These are phyloP conservation scores for Menura novaehollandiae DNA, from an alignment of 2,113 vertebrate species.

Conservation along the genomic window DNA sequence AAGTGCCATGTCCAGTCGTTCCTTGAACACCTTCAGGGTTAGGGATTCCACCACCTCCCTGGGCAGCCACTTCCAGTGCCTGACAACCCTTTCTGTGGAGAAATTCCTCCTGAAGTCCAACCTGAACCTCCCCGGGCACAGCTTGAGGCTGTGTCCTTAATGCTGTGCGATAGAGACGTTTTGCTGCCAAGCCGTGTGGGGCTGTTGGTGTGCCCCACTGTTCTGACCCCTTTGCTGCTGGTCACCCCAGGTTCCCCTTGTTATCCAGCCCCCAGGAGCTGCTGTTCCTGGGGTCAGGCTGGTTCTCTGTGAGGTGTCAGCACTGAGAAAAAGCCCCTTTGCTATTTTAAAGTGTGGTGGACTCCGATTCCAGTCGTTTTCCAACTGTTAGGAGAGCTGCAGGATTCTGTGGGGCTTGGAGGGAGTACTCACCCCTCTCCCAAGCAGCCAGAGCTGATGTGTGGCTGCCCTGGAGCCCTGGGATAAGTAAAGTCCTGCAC, in stretches of 20 bases:
- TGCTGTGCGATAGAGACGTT: rapidly evolving
- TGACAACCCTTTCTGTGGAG: not conserved
- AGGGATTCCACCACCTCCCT: not conserved
- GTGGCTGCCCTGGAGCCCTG: not conserved
- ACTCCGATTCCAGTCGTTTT: not conserved
- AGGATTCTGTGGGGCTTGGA: rapidly evolving
- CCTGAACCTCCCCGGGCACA: not conserved
- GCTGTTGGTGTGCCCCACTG: rapidly evolving
- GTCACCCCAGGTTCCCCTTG: not conserved
- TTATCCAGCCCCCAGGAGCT: not conserved
- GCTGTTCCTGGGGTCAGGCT: not conserved
- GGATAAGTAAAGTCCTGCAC: not conserved
- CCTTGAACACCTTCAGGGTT: not conserved
- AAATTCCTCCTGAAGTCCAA: not conserved
- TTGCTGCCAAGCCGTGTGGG: not conserved
- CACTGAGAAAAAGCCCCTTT: not conserved
- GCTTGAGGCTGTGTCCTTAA: not conserved
- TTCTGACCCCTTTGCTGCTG: not conserved
- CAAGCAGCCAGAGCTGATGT: not conserved
- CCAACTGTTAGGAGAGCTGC: not conserved
- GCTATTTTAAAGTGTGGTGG: not conserved
- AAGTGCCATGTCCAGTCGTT: not conserved
- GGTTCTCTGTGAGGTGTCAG: rapidly evolving
- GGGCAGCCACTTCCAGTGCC: not conserved
- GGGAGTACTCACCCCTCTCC: not conserved